Evolutionary conservation across 2,113 vertebrate genomes (phyloP).

Genomic region (Chionomys nivalis): DNA sequence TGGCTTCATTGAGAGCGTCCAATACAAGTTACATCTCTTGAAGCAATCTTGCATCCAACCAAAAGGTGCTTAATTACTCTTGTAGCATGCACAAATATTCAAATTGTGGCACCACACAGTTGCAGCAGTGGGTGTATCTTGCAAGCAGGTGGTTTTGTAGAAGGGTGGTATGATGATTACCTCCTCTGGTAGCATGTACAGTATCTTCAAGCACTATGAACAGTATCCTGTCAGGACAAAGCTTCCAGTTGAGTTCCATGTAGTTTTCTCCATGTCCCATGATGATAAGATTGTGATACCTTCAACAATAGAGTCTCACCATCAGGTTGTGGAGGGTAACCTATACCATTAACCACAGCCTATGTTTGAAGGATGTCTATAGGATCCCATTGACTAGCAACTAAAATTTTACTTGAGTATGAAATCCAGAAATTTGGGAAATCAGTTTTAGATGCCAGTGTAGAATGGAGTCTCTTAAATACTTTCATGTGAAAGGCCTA

Average conservation of each 20-base stretch:
- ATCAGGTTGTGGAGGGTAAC: not conserved
- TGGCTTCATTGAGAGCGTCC: not conserved
- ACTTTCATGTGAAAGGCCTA: not conserved
- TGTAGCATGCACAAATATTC: not conserved
- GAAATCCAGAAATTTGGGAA: not conserved
- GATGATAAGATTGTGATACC: not conserved
- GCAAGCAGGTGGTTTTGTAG: not conserved
- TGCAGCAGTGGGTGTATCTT: not conserved
- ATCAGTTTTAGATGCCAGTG: not conserved
- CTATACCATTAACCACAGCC: not conserved
- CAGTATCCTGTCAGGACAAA: not conserved
- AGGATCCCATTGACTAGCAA: no score
- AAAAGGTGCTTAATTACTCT: not conserved
- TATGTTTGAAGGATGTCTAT: not conserved
- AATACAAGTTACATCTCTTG: not conserved
- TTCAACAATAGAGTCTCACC: not conserved
- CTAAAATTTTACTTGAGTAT: not conserved
- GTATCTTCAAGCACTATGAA: not conserved
- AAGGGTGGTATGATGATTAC: not conserved
- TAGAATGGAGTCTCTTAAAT: not conserved
- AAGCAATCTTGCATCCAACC: not conserved
- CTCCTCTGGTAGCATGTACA: not conserved
- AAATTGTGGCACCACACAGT: not conserved
- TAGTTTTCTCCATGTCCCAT: not conserved
- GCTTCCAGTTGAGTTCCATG: not conserved